phyloP scores from a whole-genome alignment of 2,113 vertebrate species.

The Amazona vittata region DNA sequence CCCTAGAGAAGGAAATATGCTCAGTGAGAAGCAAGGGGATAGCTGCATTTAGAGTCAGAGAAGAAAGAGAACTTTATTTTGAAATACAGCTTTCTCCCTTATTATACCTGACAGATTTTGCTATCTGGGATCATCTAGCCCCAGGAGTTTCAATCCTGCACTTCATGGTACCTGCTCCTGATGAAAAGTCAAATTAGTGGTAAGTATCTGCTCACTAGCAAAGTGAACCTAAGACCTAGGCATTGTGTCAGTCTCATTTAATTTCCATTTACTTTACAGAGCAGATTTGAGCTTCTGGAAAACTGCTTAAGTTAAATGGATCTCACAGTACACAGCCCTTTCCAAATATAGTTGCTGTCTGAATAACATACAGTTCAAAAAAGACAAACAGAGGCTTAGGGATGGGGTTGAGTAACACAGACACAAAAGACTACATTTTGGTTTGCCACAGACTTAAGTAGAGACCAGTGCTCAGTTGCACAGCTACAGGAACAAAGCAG shows the following conservation, averaged over 20 bases:
- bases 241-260: not conserved
- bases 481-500: slow-evolving; percentile 47
- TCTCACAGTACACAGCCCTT: not conserved
- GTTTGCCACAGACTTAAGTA: slow-evolving; percentile 58
- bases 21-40: not conserved
- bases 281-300: not conserved
- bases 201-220: not conserved
- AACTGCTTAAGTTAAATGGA: slow-evolving; percentile 7
- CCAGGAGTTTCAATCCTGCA: not conserved
- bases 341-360: slow-evolving; percentile 28
- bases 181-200: not conserved
- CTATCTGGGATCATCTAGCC: not conserved
- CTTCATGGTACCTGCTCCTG: not conserved
- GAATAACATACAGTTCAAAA: slow-evolving; percentile 15
- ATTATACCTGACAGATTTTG: not conserved
- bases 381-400: slow-evolving; percentile 39
- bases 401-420: slow-evolving; percentile 32
- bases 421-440: slow-evolving; percentile 46
- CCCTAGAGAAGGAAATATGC: not conserved
- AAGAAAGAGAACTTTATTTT: not conserved
- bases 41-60: not conserved
- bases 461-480: slow-evolving; percentile 38
- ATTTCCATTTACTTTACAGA: not conserved
- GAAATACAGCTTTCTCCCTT: not conserved
- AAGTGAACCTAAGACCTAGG: not conserved